Conservation (phyloP, 1,140 invertebrate genomes). For the Micrasema longulum region DNA sequence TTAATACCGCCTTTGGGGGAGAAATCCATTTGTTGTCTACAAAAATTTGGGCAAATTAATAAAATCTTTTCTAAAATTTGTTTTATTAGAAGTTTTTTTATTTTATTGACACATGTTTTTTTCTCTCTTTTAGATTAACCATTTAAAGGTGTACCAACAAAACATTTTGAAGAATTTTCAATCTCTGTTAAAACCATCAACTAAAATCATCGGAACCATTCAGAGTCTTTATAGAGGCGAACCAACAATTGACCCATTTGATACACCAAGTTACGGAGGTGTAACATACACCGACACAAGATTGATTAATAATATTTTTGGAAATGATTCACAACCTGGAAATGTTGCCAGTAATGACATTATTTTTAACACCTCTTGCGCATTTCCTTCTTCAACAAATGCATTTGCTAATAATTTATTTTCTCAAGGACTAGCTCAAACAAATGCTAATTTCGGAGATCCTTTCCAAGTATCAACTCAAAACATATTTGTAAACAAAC, state of each 20-base stretch:
- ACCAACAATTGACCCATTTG: conserved; percentile 36
- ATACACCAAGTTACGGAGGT: neutral
- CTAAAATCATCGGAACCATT: conserved; percentile 13
- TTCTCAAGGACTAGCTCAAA: conserved; percentile 17
- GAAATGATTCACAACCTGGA: neutral
- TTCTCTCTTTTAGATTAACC: conserved; percentile 37
- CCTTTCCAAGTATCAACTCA: conserved; percentile 12
- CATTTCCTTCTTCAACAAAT: conserved; percentile 2
- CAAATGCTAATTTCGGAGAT: neutral
- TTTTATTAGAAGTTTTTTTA: neutral
- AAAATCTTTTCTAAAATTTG: neutral
- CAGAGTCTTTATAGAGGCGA: conserved; percentile 41
- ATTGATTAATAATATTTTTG: neutral
- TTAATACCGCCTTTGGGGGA: too few relatives aligned
- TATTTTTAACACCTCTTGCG: conserved; percentile 12
- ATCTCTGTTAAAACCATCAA: conserved; percentile 41
- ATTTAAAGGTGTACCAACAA: conserved; percentile 18
- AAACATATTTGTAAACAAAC: conserved; percentile 17
- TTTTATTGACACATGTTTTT: neutral
- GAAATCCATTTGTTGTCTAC: conserved; percentile 5
- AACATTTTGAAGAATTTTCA: conserved; percentile 43
- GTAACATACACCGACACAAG: neutral
- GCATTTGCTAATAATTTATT: conserved; percentile 30
- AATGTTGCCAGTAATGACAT: conserved; percentile 5
- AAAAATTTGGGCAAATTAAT: neutral